Evolutionary conservation across 2,888 invertebrate genomes (phyloP).

Genomic region (Drosophila neotestacea): DNA sequence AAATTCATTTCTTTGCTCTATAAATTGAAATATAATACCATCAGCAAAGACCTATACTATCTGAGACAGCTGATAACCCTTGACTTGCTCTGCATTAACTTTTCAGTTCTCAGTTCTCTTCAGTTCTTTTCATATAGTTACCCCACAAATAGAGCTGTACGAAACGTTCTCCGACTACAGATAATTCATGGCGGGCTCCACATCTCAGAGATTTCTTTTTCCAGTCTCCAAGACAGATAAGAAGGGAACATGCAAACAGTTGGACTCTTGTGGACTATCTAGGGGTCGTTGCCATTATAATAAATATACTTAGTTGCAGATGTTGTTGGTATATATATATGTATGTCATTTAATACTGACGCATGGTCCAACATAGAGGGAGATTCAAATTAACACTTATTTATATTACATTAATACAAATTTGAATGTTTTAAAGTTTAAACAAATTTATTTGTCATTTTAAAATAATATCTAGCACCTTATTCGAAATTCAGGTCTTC

Average conservation of each 20-base stretch:
- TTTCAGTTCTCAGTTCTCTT: constrained; percentile 16
- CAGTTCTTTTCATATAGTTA: neutral
- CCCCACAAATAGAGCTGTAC: constrained; percentile 17
- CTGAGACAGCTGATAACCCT: constrained; percentile 50
- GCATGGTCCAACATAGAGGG: neutral
- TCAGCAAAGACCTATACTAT: neutral
- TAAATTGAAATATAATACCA: constrained; percentile 53
- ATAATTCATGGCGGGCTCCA: constrained; percentile 43
- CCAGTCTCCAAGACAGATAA: constrained; percentile 21
- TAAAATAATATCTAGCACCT: too few species aligned
- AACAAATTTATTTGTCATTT: too few species aligned
- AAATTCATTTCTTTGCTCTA: constrained; percentile 13
- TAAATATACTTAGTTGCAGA: constrained; percentile 18
- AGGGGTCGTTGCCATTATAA: constrained; percentile 42
- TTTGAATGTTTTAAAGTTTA: too few species aligned
- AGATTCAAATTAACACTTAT: constrained; percentile 1
- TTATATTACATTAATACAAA: neutral
- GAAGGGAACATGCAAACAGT: constrained; percentile 28
- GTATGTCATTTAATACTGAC: neutral
- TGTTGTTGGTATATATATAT: constrained; percentile 2
- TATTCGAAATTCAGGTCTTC: too few species aligned
- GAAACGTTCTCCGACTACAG: constrained; percentile 6
- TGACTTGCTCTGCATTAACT: constrained; percentile 14
- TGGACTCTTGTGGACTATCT: constrained; percentile 10
- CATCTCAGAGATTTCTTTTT: constrained; percentile 11